Conservation (phyloP, 2,797 vertebrate species). For the Acanthis flammea region DNA sequence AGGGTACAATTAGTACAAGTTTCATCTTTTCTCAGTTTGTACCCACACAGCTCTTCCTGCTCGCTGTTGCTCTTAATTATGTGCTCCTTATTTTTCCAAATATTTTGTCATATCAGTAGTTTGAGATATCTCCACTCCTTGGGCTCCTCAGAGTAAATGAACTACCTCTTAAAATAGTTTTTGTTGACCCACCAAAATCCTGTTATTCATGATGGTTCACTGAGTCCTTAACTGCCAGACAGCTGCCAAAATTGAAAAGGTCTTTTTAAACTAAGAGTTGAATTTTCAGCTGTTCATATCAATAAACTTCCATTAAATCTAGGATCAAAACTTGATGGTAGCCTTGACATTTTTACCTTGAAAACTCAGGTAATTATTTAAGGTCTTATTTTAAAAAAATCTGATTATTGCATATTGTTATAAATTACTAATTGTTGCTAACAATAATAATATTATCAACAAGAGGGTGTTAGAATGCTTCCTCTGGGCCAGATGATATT, state of each 20-base stretch:
- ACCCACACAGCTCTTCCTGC: background rate
- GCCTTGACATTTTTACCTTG: background rate
- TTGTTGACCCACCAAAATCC: background rate
- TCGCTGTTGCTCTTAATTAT: background rate
- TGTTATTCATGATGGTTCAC: background rate
- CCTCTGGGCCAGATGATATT: background rate
- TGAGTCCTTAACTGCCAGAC: background rate
- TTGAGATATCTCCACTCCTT: background rate
- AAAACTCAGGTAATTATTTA: background rate
- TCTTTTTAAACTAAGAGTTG: background rate
- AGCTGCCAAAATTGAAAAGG: background rate
- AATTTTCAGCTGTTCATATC: constrained; percentile 20
- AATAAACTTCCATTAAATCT: background rate
- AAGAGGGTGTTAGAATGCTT: background rate
- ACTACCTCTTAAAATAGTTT: background rate
- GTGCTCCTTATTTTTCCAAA: background rate
- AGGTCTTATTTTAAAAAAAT: fast-evolving
- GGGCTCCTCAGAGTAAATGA: background rate
- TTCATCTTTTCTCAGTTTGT: constrained; percentile 13
- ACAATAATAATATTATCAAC: background rate
- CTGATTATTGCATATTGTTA: background rate
- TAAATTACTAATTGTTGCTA: background rate
- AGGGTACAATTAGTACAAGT: constrained; percentile 35
- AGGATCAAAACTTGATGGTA: background rate
- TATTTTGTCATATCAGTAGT: background rate